phyloP scores from a whole-genome alignment of 2,113 vertebrate genomes.

The Ptychochromis oligacanthus region DNA sequence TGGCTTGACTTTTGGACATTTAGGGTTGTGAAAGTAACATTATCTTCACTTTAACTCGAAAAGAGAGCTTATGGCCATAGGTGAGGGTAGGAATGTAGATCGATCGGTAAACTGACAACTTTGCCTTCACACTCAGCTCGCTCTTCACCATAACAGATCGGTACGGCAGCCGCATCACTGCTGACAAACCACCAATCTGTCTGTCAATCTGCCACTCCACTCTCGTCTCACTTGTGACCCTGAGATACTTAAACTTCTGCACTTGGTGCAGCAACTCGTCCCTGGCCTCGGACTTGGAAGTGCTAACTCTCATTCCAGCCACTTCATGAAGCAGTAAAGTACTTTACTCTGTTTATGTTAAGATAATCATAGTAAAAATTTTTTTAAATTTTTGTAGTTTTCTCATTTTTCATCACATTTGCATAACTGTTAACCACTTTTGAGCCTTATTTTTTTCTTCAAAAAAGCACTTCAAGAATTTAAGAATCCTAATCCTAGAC shows the following conservation, averaged over 20 bases:
- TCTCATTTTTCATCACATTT: too few relatives aligned
- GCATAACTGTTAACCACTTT: too few relatives aligned
- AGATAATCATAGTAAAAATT: too few relatives aligned
- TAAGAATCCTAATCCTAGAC: neutral
- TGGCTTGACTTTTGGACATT: neutral
- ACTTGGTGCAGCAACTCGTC: neutral
- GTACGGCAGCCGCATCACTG: too few relatives aligned
- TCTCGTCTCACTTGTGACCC: neutral
- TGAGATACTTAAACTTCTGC: too few relatives aligned
- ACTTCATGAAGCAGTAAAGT: neutral
- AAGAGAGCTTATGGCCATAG: neutral
- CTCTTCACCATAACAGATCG: too few relatives aligned
- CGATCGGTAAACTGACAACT: too few relatives aligned
- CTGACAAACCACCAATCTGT: too few relatives aligned
- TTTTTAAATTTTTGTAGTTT: too few relatives aligned
- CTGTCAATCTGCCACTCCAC: neutral
- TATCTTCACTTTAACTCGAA: neutral
- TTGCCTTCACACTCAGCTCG: too few relatives aligned
- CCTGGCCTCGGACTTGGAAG: neutral
- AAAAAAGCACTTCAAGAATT: neutral
- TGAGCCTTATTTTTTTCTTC: neutral
- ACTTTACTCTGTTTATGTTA: neutral
- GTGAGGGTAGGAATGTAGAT: neutral
- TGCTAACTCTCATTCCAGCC: neutral
- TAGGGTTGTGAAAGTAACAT: too few relatives aligned